These are phyloP conservation scores for Palythoa heliodiscus DNA, from an alignment of 92 coral and sea anemone genomes.

Conservation along the genomic window DNA sequence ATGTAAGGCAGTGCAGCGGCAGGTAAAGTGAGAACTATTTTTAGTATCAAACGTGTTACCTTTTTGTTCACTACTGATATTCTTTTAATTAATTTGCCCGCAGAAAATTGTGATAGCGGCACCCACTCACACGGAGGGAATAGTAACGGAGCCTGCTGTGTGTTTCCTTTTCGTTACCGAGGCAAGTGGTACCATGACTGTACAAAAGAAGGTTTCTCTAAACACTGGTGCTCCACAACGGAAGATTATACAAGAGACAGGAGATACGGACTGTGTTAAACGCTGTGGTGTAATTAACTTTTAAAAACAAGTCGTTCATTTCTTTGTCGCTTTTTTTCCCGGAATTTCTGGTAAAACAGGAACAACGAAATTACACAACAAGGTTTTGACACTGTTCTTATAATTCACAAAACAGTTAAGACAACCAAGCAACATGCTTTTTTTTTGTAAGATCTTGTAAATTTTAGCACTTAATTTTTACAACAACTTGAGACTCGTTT, in stretches of 20 bases:
- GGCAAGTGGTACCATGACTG: conserved; percentile 44
- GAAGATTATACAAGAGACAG: conserved; percentile 41
- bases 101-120: conserved; percentile 47
- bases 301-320: not conserved
- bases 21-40: too few species aligned
- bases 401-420: too few species aligned
- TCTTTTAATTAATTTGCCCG: not conserved
- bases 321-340: not conserved
- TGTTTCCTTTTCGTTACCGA: conserved; percentile 50
- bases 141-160: conserved; percentile 52
- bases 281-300: not conserved
- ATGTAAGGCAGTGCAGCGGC: too few species aligned
- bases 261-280: conserved; percentile 53
- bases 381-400: too few species aligned
- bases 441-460: too few species aligned
- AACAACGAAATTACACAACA: too few species aligned
- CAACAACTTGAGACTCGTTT: too few species aligned
- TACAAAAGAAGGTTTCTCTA: conserved; percentile 41
- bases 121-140: conserved; percentile 52
- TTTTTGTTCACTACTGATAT: not conserved
- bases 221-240: conserved; percentile 53
- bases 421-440: too few species aligned
- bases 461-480: too few species aligned
- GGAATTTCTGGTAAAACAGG: not conserved
- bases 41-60: too few species aligned